Base-by-base conservation (phyloP, 2,113 vertebrate genomes). In the Mobula hypostoma region DNA sequence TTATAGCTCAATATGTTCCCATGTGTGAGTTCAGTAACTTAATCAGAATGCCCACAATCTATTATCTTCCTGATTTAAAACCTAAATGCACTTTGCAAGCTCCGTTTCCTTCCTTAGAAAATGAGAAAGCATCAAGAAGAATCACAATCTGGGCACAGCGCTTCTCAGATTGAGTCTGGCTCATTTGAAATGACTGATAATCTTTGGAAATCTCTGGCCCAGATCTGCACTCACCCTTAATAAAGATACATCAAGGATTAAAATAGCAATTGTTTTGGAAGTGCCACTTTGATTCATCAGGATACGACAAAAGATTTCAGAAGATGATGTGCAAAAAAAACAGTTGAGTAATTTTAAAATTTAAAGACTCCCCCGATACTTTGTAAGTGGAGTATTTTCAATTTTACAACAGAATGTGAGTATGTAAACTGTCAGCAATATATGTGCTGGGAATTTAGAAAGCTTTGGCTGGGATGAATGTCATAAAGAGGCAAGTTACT, bases 391-490 rank as follows among this genome's bases (percentile, higher is more conserved):
- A 93, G 91, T 40, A 93, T 93, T 93, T 93, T 93, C 91, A 93
- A 74, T 93, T 93, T 93, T 93, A 93, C 91, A 93, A 93, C 91
- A 74, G 91, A 93, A 93, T 93, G 91, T 74, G 91, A 74, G 68
- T 93, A 93, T 93, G 91, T 56, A 93, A 93, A 74, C 91, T 93
- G 91, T 93, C 91, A 93, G 91, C 91, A 76, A 93, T 93, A 74
- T 93, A 93, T 93, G 91, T 93, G 91, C 91, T 93, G 91, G 91
- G 91, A 93, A 93, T 93, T 93, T 56, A 93, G 91, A 93, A 72
- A 93, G 91, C 91, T 93, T 93, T 74, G 91, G 91, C 91, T 93
- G 70, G 32, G 91, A 74, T 93, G 68, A 93, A 70, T 93, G 91
- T 93, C 91, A 93, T 93, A 93, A 93, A 93, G 68, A 76, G 91